Conservation (phyloP, 2,797 vertebrate species). For the Amblyraja radiata region DNA sequence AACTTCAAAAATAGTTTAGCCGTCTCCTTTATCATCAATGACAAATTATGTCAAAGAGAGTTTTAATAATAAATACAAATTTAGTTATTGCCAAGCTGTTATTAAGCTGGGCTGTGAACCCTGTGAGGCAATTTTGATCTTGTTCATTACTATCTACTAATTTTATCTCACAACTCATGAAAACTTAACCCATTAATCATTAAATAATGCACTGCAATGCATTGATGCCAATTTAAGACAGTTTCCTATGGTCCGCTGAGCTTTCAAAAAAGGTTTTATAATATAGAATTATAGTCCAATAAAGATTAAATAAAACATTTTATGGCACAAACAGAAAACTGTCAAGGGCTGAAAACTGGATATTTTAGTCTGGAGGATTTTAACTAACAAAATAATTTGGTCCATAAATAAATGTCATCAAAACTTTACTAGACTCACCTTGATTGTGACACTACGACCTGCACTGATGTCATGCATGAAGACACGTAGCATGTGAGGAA, state of each 20-base stretch:
- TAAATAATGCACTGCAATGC: not conserved
- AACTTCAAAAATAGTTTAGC: not conserved
- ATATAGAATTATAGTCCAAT: not conserved
- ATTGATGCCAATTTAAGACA: not conserved
- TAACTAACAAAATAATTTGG: not conserved
- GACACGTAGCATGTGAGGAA: constrained; percentile 93
- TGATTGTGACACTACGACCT: constrained; percentile 85
- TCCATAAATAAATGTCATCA: not conserved
- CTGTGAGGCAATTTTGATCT: not conserved
- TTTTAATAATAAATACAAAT: not conserved
- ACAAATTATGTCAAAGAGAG: not conserved
- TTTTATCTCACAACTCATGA: not conserved
- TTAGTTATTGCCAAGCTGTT: not conserved
- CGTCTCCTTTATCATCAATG: not conserved
- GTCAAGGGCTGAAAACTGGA: not conserved
- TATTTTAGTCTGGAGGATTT: not conserved
- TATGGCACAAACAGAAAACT: not conserved
- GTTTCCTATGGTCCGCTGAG: not conserved
- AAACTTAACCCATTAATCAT: not conserved
- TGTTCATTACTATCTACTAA: not conserved
- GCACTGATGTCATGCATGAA: constrained; percentile 97
- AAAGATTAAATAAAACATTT: not conserved
- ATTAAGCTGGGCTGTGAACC: not conserved
- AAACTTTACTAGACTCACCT: constrained; percentile 62
- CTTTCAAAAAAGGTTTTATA: not conserved